Conservation (phyloP, 2,888 invertebrate species). For the Drosophila leonis region DNA sequence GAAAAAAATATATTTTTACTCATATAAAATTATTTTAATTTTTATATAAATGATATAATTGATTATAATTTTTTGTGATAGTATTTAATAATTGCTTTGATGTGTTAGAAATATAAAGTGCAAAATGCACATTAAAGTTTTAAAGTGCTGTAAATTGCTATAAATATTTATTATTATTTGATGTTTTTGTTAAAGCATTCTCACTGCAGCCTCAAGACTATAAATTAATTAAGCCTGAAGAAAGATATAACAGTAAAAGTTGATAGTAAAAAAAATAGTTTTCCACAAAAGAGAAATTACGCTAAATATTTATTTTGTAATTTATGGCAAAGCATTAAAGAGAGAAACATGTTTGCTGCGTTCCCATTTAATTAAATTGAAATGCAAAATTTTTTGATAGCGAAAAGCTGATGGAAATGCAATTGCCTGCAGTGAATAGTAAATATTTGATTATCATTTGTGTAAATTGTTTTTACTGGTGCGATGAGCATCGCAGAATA, state of each 20-base stretch:
- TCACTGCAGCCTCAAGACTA: conserved; percentile 6
- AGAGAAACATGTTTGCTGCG: neutral
- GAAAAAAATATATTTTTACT: too few relatives aligned
- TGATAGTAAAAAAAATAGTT: conserved; percentile 5
- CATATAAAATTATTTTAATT: too few relatives aligned
- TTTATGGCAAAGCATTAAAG: conserved; percentile 1
- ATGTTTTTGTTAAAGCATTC: neutral
- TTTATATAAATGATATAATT: too few relatives aligned
- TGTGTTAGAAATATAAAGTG: neutral
- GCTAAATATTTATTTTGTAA: conserved; percentile 7
- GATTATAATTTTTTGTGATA: too few relatives aligned
- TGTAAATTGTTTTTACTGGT: conserved; percentile 16
- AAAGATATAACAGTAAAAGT: neutral
- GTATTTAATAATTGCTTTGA: neutral
- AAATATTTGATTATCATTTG: conserved; percentile 25
- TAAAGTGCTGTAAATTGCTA: neutral
- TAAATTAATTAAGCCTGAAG: neutral
- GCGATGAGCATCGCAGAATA: conserved; percentile 27
- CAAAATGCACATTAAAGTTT: neutral
- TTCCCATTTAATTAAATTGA: neutral
- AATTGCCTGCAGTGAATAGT: conserved; percentile 14
- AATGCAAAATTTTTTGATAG: neutral
- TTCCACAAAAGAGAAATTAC: neutral
- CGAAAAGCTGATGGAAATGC: conserved; percentile 27
- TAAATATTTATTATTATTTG: neutral